Base-by-base conservation (phyloP, 2,888 invertebrate genomes). In the Acleris cristana region DNA sequence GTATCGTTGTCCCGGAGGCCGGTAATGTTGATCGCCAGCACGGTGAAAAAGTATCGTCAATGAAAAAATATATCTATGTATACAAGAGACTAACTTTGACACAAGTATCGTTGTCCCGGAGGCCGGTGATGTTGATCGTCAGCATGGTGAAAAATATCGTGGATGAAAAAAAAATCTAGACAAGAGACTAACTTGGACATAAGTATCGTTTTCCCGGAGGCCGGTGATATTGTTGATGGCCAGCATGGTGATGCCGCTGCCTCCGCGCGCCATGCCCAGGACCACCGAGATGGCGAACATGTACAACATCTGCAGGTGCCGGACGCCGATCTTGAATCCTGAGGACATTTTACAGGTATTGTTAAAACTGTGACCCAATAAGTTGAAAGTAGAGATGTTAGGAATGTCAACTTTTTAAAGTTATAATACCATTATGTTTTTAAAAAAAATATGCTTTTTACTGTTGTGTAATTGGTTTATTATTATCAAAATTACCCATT, bases 271-370 rank as follows among this genome's bases (percentile, higher is more conserved):
- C 19, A 89, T 82, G 0, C 94, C 95, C 54, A 93, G 86, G 1
- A 92, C 86, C 0, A 89, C 79, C 34, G 94, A 86, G 7, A 91
- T 90, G 0, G 89, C 76, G 48, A 94, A 89, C 85, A 94, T 88
- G 65, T 95, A 90, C n/a, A 93, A 54, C 67, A 89, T 81, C 78
- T 95, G 94, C 0, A 94, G 30, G 65, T 94, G 94, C 1, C 95
- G 90, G 10, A 90, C 79, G 0, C 94, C 94, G 10, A 93, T 77
- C 51, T 79, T 84, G 69, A 88, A 84, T 34, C 80, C 92, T 92
- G 74, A 1, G 4, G 14, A 60, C 14, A 19, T 44, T 40, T 34
- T 19, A 30, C 23, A 45, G 48, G 16, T 34, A 34, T 10, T 2
- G 23, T 23, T 23, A 23, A 23, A 23, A 23, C 23, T 3, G 23